These are phyloP conservation scores for Pheosia gnoma DNA, from an alignment of 2,888 invertebrate species.

Conservation along the genomic window DNA sequence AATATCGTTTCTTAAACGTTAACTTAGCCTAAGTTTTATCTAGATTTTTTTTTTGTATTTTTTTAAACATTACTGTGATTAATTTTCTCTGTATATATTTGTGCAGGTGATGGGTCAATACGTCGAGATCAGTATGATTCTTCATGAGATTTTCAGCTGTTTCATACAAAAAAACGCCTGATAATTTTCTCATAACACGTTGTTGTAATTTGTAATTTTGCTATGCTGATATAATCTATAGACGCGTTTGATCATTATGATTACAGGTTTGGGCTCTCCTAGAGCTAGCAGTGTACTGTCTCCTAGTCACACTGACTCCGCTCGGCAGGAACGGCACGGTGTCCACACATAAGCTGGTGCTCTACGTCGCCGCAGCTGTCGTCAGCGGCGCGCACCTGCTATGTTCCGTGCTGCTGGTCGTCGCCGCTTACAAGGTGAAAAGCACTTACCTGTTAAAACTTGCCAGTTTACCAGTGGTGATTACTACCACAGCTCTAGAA, in stretches of 20 bases:
- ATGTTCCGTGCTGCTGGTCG: slow-evolving; percentile 64
- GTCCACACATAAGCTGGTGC: slow-evolving; percentile 55
- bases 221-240: not conserved
- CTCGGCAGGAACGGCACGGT: slow-evolving; percentile 56
- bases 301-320: slow-evolving; percentile 69
- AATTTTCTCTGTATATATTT: not conserved
- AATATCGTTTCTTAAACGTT: too few species aligned
- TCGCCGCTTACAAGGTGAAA: slow-evolving; percentile 70
- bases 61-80: not conserved
- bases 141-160: not conserved
- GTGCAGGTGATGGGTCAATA: not conserved
- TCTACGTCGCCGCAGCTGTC: slow-evolving; percentile 62
- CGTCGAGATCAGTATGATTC: not conserved
- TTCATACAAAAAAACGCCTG: slow-evolving; percentile 20
- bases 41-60: too few species aligned
- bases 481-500: too few species aligned
- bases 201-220: slow-evolving; percentile 1
- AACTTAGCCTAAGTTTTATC: too few species aligned
- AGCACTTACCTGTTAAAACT: too few species aligned
- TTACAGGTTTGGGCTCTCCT: slow-evolving; percentile 68
- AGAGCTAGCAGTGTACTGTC: slow-evolving; percentile 61
- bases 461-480: too few species aligned
- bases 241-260: not conserved
- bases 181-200: slow-evolving; percentile 20
- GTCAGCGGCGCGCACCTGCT: slow-evolving; percentile 67